Evolutionary conservation across 2,797 vertebrate species (phyloP).

Genomic region (Enteromius afrohamiltoni): DNA sequence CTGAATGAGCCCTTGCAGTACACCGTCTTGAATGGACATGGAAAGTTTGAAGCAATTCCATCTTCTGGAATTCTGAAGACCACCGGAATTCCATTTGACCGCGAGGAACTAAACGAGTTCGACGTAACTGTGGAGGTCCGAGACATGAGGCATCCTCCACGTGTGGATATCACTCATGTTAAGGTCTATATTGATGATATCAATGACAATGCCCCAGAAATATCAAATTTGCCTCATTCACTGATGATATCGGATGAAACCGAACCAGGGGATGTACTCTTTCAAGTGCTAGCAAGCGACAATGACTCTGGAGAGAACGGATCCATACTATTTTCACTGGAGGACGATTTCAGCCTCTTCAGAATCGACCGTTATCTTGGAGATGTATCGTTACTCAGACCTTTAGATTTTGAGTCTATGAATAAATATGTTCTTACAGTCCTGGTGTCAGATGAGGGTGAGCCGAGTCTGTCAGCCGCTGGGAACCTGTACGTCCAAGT

Average conservation of each 20-base stretch:
- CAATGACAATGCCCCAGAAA: conserved; percentile 90
- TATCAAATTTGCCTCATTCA: conserved; percentile 89
- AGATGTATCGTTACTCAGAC: conserved; percentile 89
- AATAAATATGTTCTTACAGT: conserved; percentile 90
- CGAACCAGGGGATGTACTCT: conserved; percentile 92
- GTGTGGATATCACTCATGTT: conserved; percentile 84
- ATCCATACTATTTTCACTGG: conserved; percentile 83
- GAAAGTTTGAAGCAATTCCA: conserved; percentile 81
- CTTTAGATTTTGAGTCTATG: conserved; percentile 89
- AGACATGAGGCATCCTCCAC: conserved; percentile 82
- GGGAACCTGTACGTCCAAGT: conserved; percentile 87
- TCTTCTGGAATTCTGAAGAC: conserved; percentile 91
- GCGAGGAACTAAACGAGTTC: conserved; percentile 83
- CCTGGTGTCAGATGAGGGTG: conserved; percentile 84
- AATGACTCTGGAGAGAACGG: conserved; percentile 86
- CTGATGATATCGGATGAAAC: conserved; percentile 86
- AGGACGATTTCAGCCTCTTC: conserved; percentile 89
- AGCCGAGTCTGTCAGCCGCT: conserved; percentile 75
- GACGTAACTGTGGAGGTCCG: conserved; percentile 86
- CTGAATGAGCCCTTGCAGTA: conserved; percentile 90
- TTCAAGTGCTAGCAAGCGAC: conserved; percentile 89
- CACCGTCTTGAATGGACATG: conserved; percentile 84
- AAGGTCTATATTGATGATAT: conserved; percentile 88
- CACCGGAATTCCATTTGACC: conserved; percentile 85
- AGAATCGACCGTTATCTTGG: conserved; percentile 90